These are phyloP conservation scores for Aphelocoma californica DNA, from an alignment of 2,797 vertebrate species.

Conservation along the genomic window DNA sequence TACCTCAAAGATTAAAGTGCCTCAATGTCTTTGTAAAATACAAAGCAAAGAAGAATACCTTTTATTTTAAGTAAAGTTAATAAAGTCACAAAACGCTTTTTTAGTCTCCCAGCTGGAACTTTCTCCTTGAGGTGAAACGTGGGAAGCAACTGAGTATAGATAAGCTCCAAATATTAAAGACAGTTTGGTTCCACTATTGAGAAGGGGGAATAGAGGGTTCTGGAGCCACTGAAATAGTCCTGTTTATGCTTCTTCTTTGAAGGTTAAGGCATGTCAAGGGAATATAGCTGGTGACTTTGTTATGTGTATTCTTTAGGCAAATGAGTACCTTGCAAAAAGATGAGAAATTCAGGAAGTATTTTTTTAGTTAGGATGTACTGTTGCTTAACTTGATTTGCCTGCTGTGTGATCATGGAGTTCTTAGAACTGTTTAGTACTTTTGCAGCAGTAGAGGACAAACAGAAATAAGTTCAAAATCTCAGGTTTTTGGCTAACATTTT, in stretches of 20 bases:
- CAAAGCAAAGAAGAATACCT: neutral
- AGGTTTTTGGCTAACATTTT: neutral
- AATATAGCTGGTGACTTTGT: neutral
- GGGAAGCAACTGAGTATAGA: neutral
- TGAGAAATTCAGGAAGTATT: neutral
- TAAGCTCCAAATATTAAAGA: neutral
- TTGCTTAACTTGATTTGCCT: neutral
- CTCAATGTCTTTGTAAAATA: neutral
- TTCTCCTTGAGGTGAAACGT: neutral
- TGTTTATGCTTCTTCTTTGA: neutral
- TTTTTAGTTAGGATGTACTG: neutral
- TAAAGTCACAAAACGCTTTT: neutral
- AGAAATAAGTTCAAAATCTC: neutral
- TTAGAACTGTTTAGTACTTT: neutral
- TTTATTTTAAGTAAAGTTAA: conserved; percentile 3
- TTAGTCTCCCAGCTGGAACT: neutral
- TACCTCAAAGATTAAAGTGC: neutral
- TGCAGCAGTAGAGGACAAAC: neutral
- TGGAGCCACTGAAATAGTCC: neutral
- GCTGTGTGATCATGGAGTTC: neutral
- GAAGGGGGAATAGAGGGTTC: neutral
- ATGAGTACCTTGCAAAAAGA: neutral
- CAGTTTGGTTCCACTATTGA: neutral
- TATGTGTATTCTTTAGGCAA: neutral
- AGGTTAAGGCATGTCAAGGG: neutral